These are phyloP conservation scores for Dioctria rufipes DNA, from an alignment of 2,888 invertebrate genomes.

Conservation along the genomic window DNA sequence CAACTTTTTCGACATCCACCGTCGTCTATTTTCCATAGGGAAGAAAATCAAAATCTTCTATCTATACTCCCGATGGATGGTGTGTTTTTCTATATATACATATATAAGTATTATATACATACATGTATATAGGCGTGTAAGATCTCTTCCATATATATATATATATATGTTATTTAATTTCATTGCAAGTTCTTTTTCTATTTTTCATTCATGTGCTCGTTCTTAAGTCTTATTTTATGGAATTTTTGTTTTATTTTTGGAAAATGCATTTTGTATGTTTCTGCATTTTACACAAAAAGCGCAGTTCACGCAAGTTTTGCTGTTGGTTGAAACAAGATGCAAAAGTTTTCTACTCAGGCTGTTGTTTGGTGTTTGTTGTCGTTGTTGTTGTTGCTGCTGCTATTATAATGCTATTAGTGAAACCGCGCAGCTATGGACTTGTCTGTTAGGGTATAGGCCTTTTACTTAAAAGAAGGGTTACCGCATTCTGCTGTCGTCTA, in stretches of 20 bases:
- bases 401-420: constrained; percentile 26
- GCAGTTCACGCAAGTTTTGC: constrained; percentile 37
- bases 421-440: constrained; percentile 15
- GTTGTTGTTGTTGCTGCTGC: too few relatives aligned
- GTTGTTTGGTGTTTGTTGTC: too few relatives aligned
- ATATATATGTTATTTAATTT: constrained; percentile 47
- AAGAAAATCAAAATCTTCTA: constrained; percentile 52
- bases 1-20: constrained; percentile 45
- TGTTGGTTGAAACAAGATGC: constrained; percentile 29
- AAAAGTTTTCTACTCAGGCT: constrained; percentile 21
- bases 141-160: constrained; percentile 17
- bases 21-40: constrained; percentile 40
- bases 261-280: constrained; percentile 50
- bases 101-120: too few relatives aligned
- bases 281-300: constrained; percentile 48
- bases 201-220: constrained; percentile 7
- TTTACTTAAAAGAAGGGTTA: constrained; percentile 40
- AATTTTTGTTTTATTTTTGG: constrained; percentile 39
- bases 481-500: constrained; percentile 50
- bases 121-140: too few relatives aligned
- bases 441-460: constrained; percentile 47
- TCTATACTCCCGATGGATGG: background rate
- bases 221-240: constrained; percentile 35
- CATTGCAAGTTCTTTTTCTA: constrained; percentile 32
- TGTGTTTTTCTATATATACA: background rate